Evolutionary conservation across 2,888 invertebrate genomes (phyloP).

Genomic region (Oscheius onirici): DNA sequence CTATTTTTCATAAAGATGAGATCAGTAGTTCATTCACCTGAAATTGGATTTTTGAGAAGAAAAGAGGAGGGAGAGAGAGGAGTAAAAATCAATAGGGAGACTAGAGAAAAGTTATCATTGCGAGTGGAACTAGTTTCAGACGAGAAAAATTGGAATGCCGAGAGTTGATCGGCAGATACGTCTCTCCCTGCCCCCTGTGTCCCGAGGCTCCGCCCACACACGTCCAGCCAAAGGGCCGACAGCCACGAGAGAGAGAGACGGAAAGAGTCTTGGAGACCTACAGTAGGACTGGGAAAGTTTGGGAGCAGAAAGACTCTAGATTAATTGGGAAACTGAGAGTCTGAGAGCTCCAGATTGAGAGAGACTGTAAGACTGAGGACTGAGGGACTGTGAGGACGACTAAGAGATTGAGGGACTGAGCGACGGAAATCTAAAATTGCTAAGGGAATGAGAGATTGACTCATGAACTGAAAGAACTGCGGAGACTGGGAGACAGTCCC

Average conservation of each 20-base stretch:
- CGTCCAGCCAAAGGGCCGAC: background rate
- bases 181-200: constrained; percentile 3
- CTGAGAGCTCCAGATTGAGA: too few species aligned
- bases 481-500: too few species aligned
- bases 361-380: too few species aligned
- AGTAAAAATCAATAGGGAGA: background rate
- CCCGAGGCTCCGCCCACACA: background rate
- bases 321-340: too few species aligned
- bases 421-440: too few species aligned
- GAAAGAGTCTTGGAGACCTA: constrained; percentile 1
- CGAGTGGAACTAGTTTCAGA: constrained; percentile 22
- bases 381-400: too few species aligned
- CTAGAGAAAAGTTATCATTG: background rate
- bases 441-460: too few species aligned
- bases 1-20: background rate
- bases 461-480: too few species aligned
- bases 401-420: too few species aligned
- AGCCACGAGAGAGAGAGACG: background rate
- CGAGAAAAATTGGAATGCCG: constrained; percentile 34
- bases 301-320: background rate
- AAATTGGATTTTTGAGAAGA: background rate
- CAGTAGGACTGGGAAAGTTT: background rate
- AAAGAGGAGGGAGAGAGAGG: background rate
- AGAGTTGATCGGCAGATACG: constrained; percentile 27
- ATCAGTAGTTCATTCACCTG: constrained; percentile 27